Conservation (phyloP, 2,113 vertebrate genomes). For the Xiphophorus maculatus region DNA sequence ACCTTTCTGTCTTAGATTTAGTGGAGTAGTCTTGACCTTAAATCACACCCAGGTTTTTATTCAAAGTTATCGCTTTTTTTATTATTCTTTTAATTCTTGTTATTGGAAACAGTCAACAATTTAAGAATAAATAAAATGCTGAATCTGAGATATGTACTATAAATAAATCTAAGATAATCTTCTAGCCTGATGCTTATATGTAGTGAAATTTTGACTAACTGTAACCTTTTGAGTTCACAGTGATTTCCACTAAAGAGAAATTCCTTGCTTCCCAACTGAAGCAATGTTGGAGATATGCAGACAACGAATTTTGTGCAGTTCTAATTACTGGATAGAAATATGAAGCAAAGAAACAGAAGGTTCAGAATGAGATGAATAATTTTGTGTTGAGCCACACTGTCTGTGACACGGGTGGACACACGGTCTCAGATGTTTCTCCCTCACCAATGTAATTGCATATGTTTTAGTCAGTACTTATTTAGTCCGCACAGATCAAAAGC, state of each 20-base stretch:
- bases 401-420: constrained; percentile 38
- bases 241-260: neutral
- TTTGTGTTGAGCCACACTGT: constrained; percentile 16
- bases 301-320: constrained; percentile 3
- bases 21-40: too few species aligned
- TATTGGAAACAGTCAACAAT: too few species aligned
- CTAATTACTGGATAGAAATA: constrained; percentile 23
- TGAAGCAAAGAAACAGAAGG: constrained; percentile 28
- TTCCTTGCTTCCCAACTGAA: constrained; percentile 11
- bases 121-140: too few species aligned
- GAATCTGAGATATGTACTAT: too few species aligned
- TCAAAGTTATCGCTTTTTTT: too few species aligned
- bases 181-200: too few species aligned
- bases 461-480: constrained; percentile 55
- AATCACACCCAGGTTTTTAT: too few species aligned
- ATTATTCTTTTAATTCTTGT: too few species aligned
- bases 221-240: too few species aligned
- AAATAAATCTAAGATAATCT: neutral
- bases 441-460: constrained; percentile 54
- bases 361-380: constrained; percentile 50
- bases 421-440: constrained; percentile 29
- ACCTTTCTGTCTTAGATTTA: neutral
- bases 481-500: constrained; percentile 56
- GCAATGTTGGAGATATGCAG: constrained; percentile 16
- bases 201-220: too few species aligned